phyloP scores from a whole-genome alignment of 2,113 vertebrate genomes.

The Sinocyclocheilus grahami region DNA sequence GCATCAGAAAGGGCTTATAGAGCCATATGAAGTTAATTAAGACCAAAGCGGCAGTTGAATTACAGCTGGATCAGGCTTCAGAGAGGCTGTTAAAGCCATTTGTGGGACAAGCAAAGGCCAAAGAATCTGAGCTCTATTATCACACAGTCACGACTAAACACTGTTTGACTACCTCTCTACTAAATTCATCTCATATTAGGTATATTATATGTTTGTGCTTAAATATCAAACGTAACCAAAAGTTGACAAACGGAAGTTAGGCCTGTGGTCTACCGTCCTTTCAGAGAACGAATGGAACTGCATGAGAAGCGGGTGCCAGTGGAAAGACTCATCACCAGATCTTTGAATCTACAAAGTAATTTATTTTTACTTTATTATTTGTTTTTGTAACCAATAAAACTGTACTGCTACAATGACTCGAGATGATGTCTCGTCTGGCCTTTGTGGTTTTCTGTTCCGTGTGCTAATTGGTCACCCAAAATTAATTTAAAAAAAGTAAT shows the following conservation, averaged over 20 bases:
- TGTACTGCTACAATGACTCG: slow-evolving; percentile 60
- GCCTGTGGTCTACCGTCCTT: slow-evolving; percentile 61
- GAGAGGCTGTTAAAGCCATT: slow-evolving; percentile 55
- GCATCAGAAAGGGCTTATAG: slow-evolving; percentile 39
- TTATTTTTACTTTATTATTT: slow-evolving; percentile 76
- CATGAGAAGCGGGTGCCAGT: slow-evolving; percentile 37
- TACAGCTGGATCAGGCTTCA: slow-evolving; percentile 47
- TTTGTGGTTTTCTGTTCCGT: background rate
- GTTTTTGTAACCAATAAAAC: slow-evolving; percentile 82
- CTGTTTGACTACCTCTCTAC: slow-evolving; percentile 1
- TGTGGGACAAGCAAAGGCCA: slow-evolving; percentile 50
- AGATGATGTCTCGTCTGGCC: slow-evolving; percentile 22
- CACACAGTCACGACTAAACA: slow-evolving; percentile 28
- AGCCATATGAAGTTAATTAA: slow-evolving; percentile 59
- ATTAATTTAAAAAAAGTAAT: background rate
- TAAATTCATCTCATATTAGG: background rate
- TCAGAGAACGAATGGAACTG: slow-evolving; percentile 26
- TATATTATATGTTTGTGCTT: background rate
- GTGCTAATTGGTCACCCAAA: background rate
- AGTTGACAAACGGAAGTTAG: slow-evolving; percentile 41
- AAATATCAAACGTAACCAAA: slow-evolving; percentile 2
- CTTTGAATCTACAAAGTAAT: slow-evolving; percentile 68
- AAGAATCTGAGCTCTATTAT: slow-evolving; percentile 40
- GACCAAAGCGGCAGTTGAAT: slow-evolving; percentile 41
- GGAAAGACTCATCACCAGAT: slow-evolving; percentile 57